Evolutionary conservation across 2,888 invertebrate species (phyloP).

Genomic region (Diogma glabrata): DNA sequence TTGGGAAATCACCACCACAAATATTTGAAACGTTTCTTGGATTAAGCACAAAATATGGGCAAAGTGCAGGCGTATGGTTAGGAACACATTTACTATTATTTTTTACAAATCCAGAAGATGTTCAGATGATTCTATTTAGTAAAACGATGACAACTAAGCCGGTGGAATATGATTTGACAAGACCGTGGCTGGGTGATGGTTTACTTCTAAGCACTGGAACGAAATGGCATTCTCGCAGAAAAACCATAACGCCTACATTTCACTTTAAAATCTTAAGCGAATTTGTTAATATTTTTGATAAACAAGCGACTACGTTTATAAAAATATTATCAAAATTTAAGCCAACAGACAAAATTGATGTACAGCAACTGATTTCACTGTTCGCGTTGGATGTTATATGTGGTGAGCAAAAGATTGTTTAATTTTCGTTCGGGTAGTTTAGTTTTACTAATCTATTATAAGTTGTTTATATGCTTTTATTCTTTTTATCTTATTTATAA

Average conservation of each 20-base stretch:
- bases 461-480: no score
- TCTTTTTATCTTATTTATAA: no score
- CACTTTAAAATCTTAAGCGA: constrained; percentile 67
- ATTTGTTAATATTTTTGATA: constrained; percentile 58
- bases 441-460: no score
- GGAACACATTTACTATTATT: constrained; percentile 22
- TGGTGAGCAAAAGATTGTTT: constrained; percentile 39
- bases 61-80: constrained; percentile 24
- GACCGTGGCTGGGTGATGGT: constrained; percentile 44
- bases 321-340: constrained; percentile 18
- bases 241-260: constrained; percentile 65
- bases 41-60: constrained; percentile 29
- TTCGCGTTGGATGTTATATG: constrained; percentile 52
- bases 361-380: constrained; percentile 48
- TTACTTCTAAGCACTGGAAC: constrained; percentile 38
- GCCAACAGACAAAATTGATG: constrained; percentile 39
- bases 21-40: constrained; percentile 28
- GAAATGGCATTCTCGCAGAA: constrained; percentile 53
- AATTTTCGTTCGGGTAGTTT: no score
- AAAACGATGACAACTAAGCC: constrained; percentile 41
- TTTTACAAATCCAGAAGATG: constrained; percentile 26
- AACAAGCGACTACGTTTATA: constrained; percentile 44
- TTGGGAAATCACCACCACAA: constrained; percentile 33
- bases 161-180: constrained; percentile 37
- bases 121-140: constrained; percentile 25